Evolutionary conservation across 2,113 vertebrate genomes (phyloP), one percentile per base, ranked within the genome.

Genomic region (Sander vitreus): DNA sequence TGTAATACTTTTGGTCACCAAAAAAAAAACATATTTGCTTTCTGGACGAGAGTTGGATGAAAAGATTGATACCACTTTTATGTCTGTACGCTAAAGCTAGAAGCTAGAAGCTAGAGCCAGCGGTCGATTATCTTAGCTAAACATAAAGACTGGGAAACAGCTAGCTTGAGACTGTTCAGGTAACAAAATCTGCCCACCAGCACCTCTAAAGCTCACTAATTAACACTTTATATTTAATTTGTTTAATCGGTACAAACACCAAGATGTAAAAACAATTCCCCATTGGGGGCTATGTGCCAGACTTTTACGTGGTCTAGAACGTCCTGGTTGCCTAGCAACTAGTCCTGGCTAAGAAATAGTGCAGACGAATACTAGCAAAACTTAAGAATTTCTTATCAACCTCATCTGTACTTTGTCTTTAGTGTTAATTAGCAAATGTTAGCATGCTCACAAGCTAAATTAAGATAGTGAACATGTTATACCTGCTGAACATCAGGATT

Each of bases 311-410:
- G 15, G 25, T 27, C 14, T 50, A 10, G 73, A 59, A 25, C 21
- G n/a, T n/a, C 50, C 43, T 43, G 51, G 73, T 78, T 73, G 74
- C 30, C 12, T 30, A 58, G 23, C 39, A 82, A 83, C 59, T 53
- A 25, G 18, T 47, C 57, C 50, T 21, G 64, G 33, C 36, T 21
- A 51, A 25, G 68, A 47, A 30, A 54, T 14, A 48, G 19, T 36
- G 50, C 1, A 12, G 16, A 33, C 33, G 62, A 66, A 39, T 21
- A 57, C 33, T 27, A 51, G 51, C 13, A 59, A 19, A 78, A 19
- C 23, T 9, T 58, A 71, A 12, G 10, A 68, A 23, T 55, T 62
- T 68, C 47, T n/a, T 8, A 43, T 48, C 47, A 48, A 54, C 25
- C 47, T 67, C 13, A 12, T 18, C 3, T 73, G 19, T 7, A 27